phyloP scores from a whole-genome alignment of 2,113 vertebrate species.

The Canis aureus region DNA sequence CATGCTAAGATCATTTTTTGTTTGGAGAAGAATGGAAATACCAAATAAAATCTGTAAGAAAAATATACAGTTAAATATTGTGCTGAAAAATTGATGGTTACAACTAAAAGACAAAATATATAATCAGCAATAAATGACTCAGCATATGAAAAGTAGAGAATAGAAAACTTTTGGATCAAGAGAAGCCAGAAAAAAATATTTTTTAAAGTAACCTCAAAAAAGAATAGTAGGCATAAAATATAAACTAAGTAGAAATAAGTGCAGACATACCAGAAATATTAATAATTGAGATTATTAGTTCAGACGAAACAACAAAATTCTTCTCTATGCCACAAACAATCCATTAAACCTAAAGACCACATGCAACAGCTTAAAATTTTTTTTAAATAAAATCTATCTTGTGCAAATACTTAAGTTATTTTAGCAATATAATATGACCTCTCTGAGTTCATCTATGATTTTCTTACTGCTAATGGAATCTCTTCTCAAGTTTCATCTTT shows the following conservation, averaged over 20 bases:
- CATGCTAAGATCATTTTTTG: background rate
- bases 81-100: background rate
- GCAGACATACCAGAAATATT: background rate
- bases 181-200: background rate
- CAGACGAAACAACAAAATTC: background rate
- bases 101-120: background rate
- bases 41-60: background rate
- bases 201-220: background rate
- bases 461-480: background rate
- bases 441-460: background rate
- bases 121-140: background rate
- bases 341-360: background rate
- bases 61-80: conserved; percentile 3
- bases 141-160: background rate
- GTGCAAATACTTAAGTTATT: background rate
- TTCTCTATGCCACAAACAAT: background rate
- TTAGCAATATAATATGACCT: background rate
- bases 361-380: background rate
- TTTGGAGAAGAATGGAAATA: background rate
- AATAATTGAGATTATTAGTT: background rate
- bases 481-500: conserved; percentile 1
- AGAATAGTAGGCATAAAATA: background rate
- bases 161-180: background rate
- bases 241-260: background rate
- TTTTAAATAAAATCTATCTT: background rate